Evolutionary conservation across 2,113 vertebrate genomes (phyloP).

Genomic region (Lepus americanus): DNA sequence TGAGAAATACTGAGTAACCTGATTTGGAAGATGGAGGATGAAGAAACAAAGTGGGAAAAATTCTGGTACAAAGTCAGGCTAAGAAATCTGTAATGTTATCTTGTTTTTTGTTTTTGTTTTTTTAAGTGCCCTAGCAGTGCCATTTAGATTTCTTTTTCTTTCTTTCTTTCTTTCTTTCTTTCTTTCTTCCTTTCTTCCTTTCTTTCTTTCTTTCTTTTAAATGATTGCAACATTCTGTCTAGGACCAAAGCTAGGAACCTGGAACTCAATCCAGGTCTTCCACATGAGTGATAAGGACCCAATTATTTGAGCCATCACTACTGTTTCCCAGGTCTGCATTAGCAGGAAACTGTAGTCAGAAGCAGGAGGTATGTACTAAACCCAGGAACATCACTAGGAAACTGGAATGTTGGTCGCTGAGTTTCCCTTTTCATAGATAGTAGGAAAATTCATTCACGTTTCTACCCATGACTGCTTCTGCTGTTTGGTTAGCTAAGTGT

Average conservation of each 20-base stretch:
- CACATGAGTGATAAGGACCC: too few species aligned
- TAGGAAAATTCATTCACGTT: slow-evolving; percentile 15
- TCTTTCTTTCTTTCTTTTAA: background rate
- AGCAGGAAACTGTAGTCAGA: too few species aligned
- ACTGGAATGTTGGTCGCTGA: slow-evolving; percentile 31
- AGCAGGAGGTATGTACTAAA: too few species aligned
- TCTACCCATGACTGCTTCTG: background rate
- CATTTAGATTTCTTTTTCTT: background rate
- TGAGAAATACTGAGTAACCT: slow-evolving; percentile 14
- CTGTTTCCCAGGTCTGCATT: too few species aligned
- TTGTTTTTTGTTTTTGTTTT: background rate
- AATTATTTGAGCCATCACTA: too few species aligned
- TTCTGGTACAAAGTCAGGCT: slow-evolving; percentile 12
- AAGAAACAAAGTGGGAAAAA: slow-evolving; percentile 1
- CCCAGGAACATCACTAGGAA: background rate
- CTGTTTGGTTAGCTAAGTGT: background rate
- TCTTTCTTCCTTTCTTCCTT: background rate
- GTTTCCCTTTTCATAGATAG: slow-evolving; percentile 56
- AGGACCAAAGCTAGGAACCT: too few species aligned
- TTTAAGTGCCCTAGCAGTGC: background rate
- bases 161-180: too few species aligned
- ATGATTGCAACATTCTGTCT: too few species aligned
- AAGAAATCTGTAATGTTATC: slow-evolving; percentile 10
- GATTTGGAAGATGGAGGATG: background rate
- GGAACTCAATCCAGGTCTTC: too few species aligned